A percentile compares a stretch with the other conserved stretches of the same genome.
These are phyloP conservation scores for Acanthopagrus latus DNA, from an alignment of 2,797 vertebrate genomes.

Conservation along the genomic window DNA sequence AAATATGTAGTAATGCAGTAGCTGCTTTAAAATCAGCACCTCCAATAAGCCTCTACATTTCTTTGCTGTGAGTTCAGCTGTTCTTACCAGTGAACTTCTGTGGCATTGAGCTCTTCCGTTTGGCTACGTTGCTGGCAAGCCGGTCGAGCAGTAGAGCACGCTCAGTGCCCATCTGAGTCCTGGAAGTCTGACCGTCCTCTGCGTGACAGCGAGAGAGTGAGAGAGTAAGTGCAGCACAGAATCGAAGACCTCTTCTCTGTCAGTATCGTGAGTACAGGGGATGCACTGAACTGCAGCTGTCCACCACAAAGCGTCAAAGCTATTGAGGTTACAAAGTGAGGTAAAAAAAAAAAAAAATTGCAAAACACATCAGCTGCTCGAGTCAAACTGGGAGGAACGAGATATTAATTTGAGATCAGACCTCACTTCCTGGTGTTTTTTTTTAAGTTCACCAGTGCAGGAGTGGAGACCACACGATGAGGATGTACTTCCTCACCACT, in stretches of 20 bases:
- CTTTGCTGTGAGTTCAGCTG: not conserved
- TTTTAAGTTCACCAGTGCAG: slow-evolving; percentile 56
- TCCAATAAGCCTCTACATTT: not conserved
- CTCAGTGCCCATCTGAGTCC: slow-evolving; percentile 92
- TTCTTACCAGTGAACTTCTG: slow-evolving; percentile 97
- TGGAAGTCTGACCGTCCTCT: slow-evolving; percentile 86
- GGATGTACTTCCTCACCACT: slow-evolving; percentile 81
- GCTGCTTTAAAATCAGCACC: slow-evolving; percentile 1
- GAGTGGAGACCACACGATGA: slow-evolving; percentile 75
- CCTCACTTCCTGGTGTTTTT: slow-evolving; percentile 75
- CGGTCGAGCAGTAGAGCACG: slow-evolving; percentile 94
- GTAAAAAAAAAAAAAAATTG: not conserved
- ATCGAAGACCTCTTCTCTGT: slow-evolving; percentile 25
- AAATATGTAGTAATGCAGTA: not conserved
- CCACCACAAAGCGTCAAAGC: not conserved
- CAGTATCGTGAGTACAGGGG: slow-evolving; percentile 32
- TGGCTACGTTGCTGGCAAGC: slow-evolving; percentile 96
- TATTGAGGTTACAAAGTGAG: slow-evolving; percentile 16
- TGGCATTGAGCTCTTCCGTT: slow-evolving; percentile 96
- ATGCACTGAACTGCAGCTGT: slow-evolving; percentile 31
- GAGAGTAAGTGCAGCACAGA: slow-evolving; percentile 28
- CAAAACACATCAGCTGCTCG: slow-evolving; percentile 16
- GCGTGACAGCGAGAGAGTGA: slow-evolving; percentile 55
- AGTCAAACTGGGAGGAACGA: slow-evolving; percentile 38
- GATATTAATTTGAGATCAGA: slow-evolving; percentile 69